Evolutionary conservation across 2,797 vertebrate genomes (phyloP).

Genomic region (Coregonus sp.): DNA sequence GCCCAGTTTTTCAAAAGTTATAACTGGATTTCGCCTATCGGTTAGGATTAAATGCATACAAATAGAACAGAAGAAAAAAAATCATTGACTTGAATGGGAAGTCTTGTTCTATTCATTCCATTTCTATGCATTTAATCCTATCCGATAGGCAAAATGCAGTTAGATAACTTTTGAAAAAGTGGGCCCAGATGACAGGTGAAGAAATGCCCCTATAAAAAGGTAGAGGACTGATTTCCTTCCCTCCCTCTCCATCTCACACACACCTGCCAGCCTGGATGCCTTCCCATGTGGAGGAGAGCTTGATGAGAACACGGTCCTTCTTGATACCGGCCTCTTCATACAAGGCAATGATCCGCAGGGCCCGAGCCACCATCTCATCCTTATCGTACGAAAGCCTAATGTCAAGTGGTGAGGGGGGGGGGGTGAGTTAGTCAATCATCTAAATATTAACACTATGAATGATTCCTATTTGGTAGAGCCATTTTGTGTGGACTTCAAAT

Average conservation of each 20-base stretch:
- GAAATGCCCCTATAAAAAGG: not conserved
- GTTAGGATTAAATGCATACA: no score
- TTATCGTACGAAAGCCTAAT: constrained; percentile 89
- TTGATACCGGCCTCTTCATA: constrained; percentile 88
- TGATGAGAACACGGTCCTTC: constrained; percentile 92
- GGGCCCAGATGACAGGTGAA: not conserved
- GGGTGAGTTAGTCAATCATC: not conserved
- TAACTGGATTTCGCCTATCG: no score
- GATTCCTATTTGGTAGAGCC: no score
- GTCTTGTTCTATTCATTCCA: no score
- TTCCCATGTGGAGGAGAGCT: constrained; percentile 96
- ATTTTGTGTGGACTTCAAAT: no score
- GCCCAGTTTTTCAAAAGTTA: no score
- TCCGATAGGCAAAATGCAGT: no score
- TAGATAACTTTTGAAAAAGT: no score
- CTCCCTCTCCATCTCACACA: constrained; percentile 45
- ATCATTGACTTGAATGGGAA: no score
- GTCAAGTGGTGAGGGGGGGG: not conserved
- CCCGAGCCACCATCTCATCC: constrained; percentile 88
- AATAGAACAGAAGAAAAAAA: no score
- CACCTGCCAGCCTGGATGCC: constrained; percentile 96
- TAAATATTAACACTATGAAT: no score
- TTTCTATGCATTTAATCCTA: no score
- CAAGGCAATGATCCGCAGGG: constrained; percentile 84
- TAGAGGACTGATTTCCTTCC: not conserved